A percentile compares a stretch with the other conserved stretches of the same genome.
phyloP scores from a whole-genome alignment of 2,113 vertebrate genomes.

The Psittacula cyanocephala region DNA sequence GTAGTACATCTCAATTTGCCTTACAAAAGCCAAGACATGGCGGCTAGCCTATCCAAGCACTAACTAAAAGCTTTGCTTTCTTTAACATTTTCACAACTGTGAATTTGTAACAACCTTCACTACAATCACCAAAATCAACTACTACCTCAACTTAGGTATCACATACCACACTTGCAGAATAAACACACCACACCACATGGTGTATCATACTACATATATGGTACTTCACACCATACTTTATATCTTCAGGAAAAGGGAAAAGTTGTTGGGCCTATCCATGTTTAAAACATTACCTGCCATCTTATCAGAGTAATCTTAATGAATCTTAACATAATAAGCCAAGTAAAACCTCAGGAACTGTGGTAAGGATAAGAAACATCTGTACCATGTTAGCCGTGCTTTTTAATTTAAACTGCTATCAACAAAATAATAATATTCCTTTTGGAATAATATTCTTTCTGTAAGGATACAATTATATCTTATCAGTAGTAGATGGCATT shows the following conservation, averaged over 20 bases:
- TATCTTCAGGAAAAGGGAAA: neutral
- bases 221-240: neutral
- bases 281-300: neutral
- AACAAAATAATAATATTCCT: neutral
- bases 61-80: neutral
- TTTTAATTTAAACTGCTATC: neutral
- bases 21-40: neutral
- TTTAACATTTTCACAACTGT: neutral
- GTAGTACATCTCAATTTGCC: neutral
- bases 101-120: neutral
- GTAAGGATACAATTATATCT: neutral
- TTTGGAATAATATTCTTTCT: neutral
- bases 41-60: neutral
- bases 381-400: fast-evolving
- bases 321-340: neutral
- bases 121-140: neutral
- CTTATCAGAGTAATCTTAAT: neutral
- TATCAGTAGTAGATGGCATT: neutral
- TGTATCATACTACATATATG: neutral
- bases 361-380: neutral
- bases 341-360: neutral
- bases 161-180: neutral
- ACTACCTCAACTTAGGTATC: neutral
- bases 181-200: neutral
- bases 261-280: neutral